Evolutionary conservation across 1,140 invertebrate genomes (phyloP).

Genomic region (Drosophila sproati): DNA sequence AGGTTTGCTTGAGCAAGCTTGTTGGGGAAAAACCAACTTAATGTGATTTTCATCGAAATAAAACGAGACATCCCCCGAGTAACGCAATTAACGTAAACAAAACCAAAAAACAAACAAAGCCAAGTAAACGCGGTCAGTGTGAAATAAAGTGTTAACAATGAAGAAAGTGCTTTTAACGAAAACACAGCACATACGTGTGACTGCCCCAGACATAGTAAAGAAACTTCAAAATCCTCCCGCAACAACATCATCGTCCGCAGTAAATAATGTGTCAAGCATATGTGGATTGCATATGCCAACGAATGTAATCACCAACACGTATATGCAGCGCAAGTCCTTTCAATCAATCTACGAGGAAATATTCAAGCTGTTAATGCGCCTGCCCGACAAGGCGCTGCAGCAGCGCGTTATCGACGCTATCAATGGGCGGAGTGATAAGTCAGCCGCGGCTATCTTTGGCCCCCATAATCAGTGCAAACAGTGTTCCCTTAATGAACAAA

Average conservation of each 20-base stretch:
- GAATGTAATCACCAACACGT: slow-evolving; percentile 43
- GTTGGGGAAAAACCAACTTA: slow-evolving; percentile 69
- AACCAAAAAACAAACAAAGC: neutral
- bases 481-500: slow-evolving; percentile 41
- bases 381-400: slow-evolving; percentile 74
- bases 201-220: slow-evolving; percentile 23
- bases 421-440: slow-evolving; percentile 61
- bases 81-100: neutral
- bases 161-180: slow-evolving; percentile 75
- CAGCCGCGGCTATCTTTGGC: slow-evolving; percentile 21
- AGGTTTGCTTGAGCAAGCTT: slow-evolving; percentile 35
- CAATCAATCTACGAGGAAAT: slow-evolving; percentile 65
- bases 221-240: slow-evolving; percentile 9
- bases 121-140: neutral
- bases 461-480: slow-evolving; percentile 45
- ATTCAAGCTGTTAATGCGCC: slow-evolving; percentile 65
- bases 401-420: slow-evolving; percentile 74
- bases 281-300: slow-evolving; percentile 28
- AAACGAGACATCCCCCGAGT: slow-evolving; percentile 44
- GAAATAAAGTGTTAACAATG: slow-evolving; percentile 33
- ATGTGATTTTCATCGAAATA: slow-evolving; percentile 34
- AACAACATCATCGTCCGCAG: neutral
- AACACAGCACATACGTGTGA: slow-evolving; percentile 49
- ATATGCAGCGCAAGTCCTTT: slow-evolving; percentile 65
- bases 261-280: slow-evolving; percentile 7